These are phyloP conservation scores for Isurus oxyrinchus DNA, from an alignment of 2,113 vertebrate genomes.

Conservation along the genomic window DNA sequence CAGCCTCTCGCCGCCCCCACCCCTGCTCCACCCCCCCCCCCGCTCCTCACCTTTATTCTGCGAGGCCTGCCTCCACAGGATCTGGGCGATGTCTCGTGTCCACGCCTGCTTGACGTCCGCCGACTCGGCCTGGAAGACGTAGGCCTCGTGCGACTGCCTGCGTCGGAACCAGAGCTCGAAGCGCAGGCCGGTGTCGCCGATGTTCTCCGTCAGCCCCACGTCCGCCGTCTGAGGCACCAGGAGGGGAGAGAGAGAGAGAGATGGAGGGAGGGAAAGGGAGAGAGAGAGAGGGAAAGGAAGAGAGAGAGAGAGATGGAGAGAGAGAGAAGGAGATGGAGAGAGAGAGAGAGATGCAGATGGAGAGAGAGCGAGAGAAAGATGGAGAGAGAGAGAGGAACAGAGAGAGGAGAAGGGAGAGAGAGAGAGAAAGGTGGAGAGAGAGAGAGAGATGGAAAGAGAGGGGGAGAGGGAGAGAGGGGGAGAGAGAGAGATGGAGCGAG, in stretches of 20 bases:
- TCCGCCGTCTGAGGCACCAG: constrained; percentile 66
- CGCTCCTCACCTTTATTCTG: constrained; percentile 68
- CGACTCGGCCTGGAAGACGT: constrained; percentile 68
- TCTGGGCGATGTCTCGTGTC: constrained; percentile 75
- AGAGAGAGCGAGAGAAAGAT: too few relatives aligned
- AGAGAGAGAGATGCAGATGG: too few relatives aligned
- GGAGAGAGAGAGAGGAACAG: too few relatives aligned
- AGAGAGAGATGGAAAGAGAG: too few relatives aligned
- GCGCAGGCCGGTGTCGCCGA: constrained; percentile 71
- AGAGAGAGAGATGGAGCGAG: too few relatives aligned
- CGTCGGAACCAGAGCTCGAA: constrained; percentile 82
- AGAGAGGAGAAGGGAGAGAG: too few relatives aligned
- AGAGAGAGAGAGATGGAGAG: background rate
- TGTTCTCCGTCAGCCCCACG: constrained; percentile 82
- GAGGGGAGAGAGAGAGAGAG: background rate
- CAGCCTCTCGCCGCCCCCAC: background rate
- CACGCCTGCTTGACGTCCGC: constrained; percentile 61
- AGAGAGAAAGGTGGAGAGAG: too few relatives aligned
- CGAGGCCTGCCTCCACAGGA: constrained; percentile 82
- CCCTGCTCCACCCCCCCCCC: background rate
- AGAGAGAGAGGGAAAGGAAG: too few relatives aligned
- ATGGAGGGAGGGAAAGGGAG: background rate
- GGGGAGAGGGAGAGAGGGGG: too few relatives aligned
- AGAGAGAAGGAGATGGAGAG: too few relatives aligned
- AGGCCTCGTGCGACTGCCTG: constrained; percentile 63